phyloP scores from a whole-genome alignment of 2,888 invertebrate genomes.

The Saturnia pavonia region DNA sequence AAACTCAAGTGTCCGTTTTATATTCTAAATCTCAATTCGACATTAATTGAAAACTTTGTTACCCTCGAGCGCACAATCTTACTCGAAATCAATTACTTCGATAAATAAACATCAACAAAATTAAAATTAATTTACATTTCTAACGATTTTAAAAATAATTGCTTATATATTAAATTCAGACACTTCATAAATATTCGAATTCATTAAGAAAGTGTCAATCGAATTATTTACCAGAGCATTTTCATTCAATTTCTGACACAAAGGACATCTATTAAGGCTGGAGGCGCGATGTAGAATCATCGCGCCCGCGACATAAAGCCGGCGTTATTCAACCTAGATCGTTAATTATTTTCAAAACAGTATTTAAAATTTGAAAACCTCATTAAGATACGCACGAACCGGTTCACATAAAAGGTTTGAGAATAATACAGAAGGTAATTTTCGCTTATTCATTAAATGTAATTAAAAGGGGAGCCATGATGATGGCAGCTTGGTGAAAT shows the following conservation, averaged over 20 bases:
- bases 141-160: slow-evolving; percentile 20
- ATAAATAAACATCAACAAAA: neutral
- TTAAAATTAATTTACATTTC: neutral
- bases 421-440: slow-evolving; percentile 77
- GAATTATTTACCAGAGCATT: slow-evolving; percentile 23
- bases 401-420: slow-evolving; percentile 64
- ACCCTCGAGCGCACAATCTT: neutral
- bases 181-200: slow-evolving; percentile 20
- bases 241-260: slow-evolving; percentile 19
- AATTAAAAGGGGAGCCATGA: slow-evolving; percentile 71
- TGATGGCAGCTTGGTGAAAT: slow-evolving; percentile 59
- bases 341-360: slow-evolving; percentile 75
- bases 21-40: too few relatives aligned
- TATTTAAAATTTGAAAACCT: slow-evolving; percentile 76
- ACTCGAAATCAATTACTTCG: neutral
- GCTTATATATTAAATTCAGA: slow-evolving; percentile 28
- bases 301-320: slow-evolving; percentile 35
- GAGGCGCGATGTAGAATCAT: slow-evolving; percentile 28
- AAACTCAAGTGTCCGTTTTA: too few relatives aligned
- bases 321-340: slow-evolving; percentile 52
- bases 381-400: slow-evolving; percentile 71
- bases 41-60: too few relatives aligned
- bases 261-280: neutral
- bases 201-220: slow-evolving; percentile 26
- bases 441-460: slow-evolving; percentile 79